These are phyloP conservation scores for Ormyrus pomaceus DNA, from an alignment of 2,888 invertebrate genomes.

Conservation along the genomic window DNA sequence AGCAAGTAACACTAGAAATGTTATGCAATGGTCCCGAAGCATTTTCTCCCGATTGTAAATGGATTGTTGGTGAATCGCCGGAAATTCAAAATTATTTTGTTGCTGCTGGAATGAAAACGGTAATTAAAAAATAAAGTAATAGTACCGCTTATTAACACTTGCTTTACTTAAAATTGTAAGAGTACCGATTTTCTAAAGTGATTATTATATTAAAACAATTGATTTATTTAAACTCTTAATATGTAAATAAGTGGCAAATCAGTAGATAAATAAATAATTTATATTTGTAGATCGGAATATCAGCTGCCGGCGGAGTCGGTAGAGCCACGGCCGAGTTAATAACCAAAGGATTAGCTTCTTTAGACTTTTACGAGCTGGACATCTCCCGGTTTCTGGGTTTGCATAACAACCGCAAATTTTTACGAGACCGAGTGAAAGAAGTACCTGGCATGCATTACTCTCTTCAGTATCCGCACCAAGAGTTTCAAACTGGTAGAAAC, in stretches of 20 bases:
- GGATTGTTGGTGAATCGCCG: slow-evolving; percentile 95
- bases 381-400: slow-evolving; percentile 92
- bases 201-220: slow-evolving; percentile 7
- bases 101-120: slow-evolving; percentile 96
- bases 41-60: slow-evolving; percentile 97
- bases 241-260: not conserved
- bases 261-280: not conserved
- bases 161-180: too few relatives aligned
- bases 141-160: too few relatives aligned
- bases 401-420: slow-evolving; percentile 95
- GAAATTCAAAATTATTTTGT: slow-evolving; percentile 84
- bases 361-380: slow-evolving; percentile 93
- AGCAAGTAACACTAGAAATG: slow-evolving; percentile 85
- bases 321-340: slow-evolving; percentile 92
- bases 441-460: slow-evolving; percentile 93
- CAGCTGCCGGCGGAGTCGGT: slow-evolving; percentile 96
- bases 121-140: slow-evolving; percentile 54
- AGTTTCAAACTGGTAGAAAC: slow-evolving; percentile 92
- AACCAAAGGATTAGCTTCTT: slow-evolving; percentile 85
- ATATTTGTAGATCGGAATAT: slow-evolving; percentile 84
- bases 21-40: slow-evolving; percentile 94
- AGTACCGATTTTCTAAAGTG: not conserved
- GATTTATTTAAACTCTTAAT: not conserved
- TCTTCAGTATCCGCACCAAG: slow-evolving; percentile 88
- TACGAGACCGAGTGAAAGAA: slow-evolving; percentile 93